Evolutionary conservation across 2,797 vertebrate genomes (phyloP).

Genomic region (Adrianichthys oophorus): DNA sequence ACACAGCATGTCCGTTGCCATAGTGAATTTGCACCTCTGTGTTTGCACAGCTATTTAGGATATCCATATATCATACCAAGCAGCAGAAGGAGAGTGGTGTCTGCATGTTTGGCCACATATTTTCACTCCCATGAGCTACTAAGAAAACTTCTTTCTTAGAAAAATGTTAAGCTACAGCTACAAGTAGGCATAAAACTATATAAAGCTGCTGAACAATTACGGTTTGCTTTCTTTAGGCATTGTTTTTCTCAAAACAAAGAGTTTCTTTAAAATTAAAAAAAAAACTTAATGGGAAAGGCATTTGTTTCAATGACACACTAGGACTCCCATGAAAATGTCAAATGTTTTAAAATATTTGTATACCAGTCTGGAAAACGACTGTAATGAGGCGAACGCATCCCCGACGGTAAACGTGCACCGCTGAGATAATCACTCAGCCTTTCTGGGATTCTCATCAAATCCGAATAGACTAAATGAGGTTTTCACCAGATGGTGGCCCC

Average conservation of each 20-base stretch:
- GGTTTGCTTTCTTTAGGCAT: too few relatives aligned
- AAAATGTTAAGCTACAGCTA: too few relatives aligned
- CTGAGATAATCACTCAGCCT: background rate
- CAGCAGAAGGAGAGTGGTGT: too few relatives aligned
- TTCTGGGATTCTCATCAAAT: background rate
- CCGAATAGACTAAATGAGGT: conserved; percentile 10
- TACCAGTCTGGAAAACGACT: background rate
- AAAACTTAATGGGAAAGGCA: background rate
- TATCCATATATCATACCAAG: too few relatives aligned
- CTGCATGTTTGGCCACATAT: too few relatives aligned
- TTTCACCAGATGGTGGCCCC: conserved; percentile 20
- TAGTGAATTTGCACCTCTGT: conserved; percentile 2
- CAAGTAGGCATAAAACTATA: too few relatives aligned
- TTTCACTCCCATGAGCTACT: too few relatives aligned
- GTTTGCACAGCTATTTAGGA: background rate
- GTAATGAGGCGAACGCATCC: background rate
- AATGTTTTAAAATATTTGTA: conserved; percentile 1
- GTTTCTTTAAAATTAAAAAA: too few relatives aligned
- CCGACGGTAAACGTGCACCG: background rate
- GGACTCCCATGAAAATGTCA: background rate
- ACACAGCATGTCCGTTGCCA: background rate
- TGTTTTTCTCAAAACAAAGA: too few relatives aligned
- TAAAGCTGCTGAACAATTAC: too few relatives aligned
- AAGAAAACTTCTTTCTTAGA: too few relatives aligned
- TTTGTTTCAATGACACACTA: background rate